Conservation (phyloP, 2,113 vertebrate genomes). For the Fregetta grallaria region DNA sequence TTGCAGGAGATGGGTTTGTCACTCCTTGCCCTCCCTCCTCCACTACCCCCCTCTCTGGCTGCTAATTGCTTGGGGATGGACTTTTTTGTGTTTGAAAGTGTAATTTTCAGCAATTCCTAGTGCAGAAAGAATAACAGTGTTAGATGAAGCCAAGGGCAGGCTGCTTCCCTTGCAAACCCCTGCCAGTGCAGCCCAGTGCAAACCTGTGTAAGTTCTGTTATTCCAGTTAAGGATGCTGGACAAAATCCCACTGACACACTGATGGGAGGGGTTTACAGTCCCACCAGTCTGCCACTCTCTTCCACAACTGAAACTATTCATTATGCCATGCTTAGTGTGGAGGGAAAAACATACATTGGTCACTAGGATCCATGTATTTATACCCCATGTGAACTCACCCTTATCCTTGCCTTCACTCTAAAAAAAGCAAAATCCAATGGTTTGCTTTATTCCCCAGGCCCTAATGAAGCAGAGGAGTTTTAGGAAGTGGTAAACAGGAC, state of each 20-base stretch:
- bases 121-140: background rate
- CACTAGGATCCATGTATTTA: background rate
- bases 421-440: background rate
- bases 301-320: background rate
- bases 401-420: background rate
- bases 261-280: background rate
- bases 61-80: background rate
- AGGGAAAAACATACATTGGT: background rate
- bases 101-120: background rate
- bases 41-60: background rate
- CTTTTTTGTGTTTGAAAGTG: background rate
- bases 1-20: background rate
- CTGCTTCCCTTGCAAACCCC: background rate
- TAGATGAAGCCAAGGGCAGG: background rate
- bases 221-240: background rate
- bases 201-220: background rate
- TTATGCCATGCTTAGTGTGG: background rate
- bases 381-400: background rate
- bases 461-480: background rate
- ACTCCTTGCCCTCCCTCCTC: background rate
- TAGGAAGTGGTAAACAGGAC: background rate
- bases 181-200: background rate
- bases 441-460: background rate
- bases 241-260: background rate
- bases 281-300: background rate